Percentiles rank a stretch among this genome's conserved stretches.
phyloP scores from a whole-genome alignment of 2,113 vertebrate species.

The Fukomys damarensis region DNA sequence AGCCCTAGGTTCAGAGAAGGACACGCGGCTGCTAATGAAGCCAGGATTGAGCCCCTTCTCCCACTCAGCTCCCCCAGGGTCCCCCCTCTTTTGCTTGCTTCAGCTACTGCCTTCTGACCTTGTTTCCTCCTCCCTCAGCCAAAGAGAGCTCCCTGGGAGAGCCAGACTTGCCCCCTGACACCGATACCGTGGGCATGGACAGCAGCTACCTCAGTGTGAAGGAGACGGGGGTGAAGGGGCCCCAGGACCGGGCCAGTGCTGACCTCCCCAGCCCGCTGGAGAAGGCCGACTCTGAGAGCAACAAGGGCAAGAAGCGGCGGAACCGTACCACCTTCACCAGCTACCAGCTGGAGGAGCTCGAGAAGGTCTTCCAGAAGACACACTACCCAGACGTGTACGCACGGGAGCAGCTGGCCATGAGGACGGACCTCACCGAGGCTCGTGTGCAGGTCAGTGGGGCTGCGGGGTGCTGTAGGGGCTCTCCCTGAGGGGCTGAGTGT shows the following conservation, averaged over 20 bases:
- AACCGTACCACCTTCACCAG: slow-evolving; percentile 99
- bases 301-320: slow-evolving; percentile 98
- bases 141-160: slow-evolving; percentile 94
- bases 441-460: slow-evolving; percentile 93
- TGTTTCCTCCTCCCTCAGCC: slow-evolving; percentile 84
- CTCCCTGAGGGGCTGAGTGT: not conserved
- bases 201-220: slow-evolving; percentile 95
- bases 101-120: slow-evolving; percentile 5
- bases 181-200: slow-evolving; percentile 95
- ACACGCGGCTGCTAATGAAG: too few relatives aligned
- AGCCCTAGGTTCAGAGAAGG: too few relatives aligned
- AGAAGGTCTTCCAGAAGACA: slow-evolving; percentile 99
- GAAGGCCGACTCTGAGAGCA: slow-evolving; percentile 95
- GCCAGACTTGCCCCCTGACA: slow-evolving; percentile 90
- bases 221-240: slow-evolving; percentile 89
- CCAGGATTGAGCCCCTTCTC: too few relatives aligned
- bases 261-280: slow-evolving; percentile 93
- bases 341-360: slow-evolving; percentile 98
- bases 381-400: slow-evolving; percentile 99
- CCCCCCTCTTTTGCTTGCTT: not conserved
- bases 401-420: slow-evolving; percentile 97
- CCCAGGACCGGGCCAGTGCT: slow-evolving; percentile 89
- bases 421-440: slow-evolving; percentile 98
- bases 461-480: not conserved
- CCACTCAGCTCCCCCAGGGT: too few relatives aligned